Evolutionary conservation across 2,113 vertebrate genomes (phyloP).

Genomic region (Fukomys damarensis): DNA sequence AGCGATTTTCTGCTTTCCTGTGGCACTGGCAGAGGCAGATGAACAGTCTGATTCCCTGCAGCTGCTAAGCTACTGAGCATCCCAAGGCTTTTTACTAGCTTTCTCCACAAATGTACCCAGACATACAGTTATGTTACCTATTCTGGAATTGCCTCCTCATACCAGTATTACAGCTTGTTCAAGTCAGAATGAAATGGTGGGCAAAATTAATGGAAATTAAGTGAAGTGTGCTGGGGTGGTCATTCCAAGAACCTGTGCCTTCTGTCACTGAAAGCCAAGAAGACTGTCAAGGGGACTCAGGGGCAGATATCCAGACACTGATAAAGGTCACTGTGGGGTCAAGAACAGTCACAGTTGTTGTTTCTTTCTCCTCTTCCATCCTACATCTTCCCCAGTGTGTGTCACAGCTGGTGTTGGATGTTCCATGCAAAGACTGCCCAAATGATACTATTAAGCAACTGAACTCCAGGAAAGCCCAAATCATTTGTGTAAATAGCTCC

Average conservation of each 20-base stretch:
- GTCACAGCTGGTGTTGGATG: neutral
- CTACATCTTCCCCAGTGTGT: neutral
- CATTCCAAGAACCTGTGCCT: neutral
- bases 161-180: slow-evolving; percentile 10
- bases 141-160: neutral
- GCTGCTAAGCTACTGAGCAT: neutral
- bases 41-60: neutral
- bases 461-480: neutral
- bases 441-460: neutral
- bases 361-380: neutral
- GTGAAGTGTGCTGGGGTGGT: neutral
- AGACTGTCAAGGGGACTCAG: neutral
- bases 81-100: neutral
- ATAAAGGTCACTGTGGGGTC: neutral
- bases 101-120: neutral
- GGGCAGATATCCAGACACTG: neutral
- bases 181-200: neutral
- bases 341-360: neutral
- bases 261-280: neutral
- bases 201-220: neutral
- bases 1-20: neutral
- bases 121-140: neutral
- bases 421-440: neutral
- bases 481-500: neutral
- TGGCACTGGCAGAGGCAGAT: neutral